phyloP scores from a whole-genome alignment of 2,888 invertebrate genomes.

The Rhabditophanes sp. region DNA sequence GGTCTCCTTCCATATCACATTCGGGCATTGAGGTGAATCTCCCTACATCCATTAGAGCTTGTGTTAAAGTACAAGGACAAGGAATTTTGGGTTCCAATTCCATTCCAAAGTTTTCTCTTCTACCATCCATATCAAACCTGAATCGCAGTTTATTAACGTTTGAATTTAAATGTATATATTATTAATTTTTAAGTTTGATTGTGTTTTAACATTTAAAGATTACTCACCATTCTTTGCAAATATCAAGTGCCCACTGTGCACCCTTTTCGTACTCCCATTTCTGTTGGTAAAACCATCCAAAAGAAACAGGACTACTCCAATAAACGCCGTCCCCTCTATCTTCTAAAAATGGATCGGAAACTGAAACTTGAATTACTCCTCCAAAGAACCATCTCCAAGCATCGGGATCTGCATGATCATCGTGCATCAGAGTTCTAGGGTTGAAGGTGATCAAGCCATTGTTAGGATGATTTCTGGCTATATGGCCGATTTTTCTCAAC shows the following conservation, averaged over 20 bases:
- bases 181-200: no score
- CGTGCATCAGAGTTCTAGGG: conserved; percentile 10
- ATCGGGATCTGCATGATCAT: conserved; percentile 16
- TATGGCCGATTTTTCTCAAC: conserved; percentile 18
- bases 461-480: conserved; percentile 15
- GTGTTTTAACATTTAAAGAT: no score
- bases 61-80: conserved; percentile 79
- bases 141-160: no score
- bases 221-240: conserved; percentile 57
- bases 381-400: conserved; percentile 23
- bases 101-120: conserved; percentile 26
- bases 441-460: conserved; percentile 18
- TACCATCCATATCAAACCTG: conserved; percentile 17
- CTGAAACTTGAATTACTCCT: conserved; percentile 20
- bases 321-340: conserved; percentile 45
- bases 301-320: conserved; percentile 77
- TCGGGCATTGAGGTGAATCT: conserved; percentile 72
- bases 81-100: conserved; percentile 44
- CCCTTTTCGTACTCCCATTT: conserved; percentile 73
- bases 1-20: conserved; percentile 75
- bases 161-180: no score
- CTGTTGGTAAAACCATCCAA: conserved; percentile 76
- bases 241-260: conserved; percentile 60
- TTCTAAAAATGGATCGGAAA: conserved; percentile 18
- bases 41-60: conserved; percentile 68